Evolutionary conservation across 2,797 vertebrate species (phyloP).

Genomic region (Premnoplex brunnescens): DNA sequence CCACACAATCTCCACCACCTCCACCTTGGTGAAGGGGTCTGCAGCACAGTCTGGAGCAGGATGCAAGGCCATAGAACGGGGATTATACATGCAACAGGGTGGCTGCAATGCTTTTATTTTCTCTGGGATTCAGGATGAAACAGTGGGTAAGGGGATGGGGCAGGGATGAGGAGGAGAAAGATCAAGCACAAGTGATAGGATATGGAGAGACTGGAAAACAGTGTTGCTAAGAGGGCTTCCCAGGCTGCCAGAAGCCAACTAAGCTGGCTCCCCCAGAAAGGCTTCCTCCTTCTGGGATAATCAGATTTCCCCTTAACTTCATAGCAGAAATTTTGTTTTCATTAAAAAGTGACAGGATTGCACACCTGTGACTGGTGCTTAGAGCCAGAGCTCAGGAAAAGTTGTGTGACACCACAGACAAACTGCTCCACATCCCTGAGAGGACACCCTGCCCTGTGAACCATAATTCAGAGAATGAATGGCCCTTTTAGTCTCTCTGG

Average conservation of each 20-base stretch:
- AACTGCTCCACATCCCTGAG: background rate
- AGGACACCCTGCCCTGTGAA: background rate
- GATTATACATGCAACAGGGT: background rate
- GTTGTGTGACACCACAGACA: background rate
- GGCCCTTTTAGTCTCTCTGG: background rate
- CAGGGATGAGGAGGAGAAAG: background rate
- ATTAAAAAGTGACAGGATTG: background rate
- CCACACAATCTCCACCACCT: fast-evolving
- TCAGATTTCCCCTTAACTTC: background rate
- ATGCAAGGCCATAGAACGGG: background rate
- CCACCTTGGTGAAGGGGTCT: fast-evolving
- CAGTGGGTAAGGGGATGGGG: background rate
- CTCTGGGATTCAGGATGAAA: background rate
- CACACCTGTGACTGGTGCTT: background rate
- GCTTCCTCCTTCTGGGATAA: background rate
- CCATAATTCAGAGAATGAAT: background rate
- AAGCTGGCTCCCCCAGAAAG: background rate
- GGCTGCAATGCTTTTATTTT: background rate
- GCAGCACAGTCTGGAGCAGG: background rate
- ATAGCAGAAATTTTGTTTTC: background rate
- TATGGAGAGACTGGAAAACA: background rate
- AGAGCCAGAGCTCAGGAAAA: background rate
- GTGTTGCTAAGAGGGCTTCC: background rate
- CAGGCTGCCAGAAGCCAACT: background rate
- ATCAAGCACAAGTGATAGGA: fast-evolving